phyloP scores from a whole-genome alignment of 2,797 vertebrate genomes.

The Loris lydekkerianus region DNA sequence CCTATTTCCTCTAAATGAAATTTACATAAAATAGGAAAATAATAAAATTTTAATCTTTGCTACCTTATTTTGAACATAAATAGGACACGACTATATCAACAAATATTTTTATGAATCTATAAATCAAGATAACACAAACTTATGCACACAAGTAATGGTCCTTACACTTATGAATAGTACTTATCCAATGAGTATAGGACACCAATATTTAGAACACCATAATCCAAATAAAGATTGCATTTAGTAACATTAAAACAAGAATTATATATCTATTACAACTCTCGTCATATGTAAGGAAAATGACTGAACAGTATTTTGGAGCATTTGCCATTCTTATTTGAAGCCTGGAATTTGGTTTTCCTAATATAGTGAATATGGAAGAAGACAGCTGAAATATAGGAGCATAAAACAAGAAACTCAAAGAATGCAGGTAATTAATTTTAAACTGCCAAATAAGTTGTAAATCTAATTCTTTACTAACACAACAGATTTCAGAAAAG shows the following conservation, averaged over 20 bases:
- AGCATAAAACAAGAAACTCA: not conserved
- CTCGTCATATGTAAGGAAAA: not conserved
- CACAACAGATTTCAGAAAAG: not conserved
- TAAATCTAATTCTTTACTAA: conserved; percentile 20
- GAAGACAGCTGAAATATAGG: not conserved
- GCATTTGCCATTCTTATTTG: not conserved
- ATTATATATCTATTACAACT: not conserved
- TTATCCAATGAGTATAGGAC: not conserved
- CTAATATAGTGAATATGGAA: conserved; percentile 1
- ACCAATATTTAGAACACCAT: not conserved
- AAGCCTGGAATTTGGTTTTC: conserved; percentile 46
- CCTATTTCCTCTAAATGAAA: conserved; percentile 12
- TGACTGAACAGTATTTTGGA: not conserved
- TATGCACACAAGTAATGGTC: not conserved
- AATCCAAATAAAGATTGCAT: conserved; percentile 11
- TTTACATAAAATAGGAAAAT: not conserved
- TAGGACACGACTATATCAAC: not conserved
- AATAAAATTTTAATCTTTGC: conserved; percentile 28
- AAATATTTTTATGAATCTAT: conserved; percentile 37
- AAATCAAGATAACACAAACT: conserved; percentile 34
- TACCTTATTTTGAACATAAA: conserved; percentile 44
- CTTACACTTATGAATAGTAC: conserved; percentile 27
- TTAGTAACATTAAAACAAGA: conserved; percentile 35
- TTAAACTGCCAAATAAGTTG: conserved; percentile 40
- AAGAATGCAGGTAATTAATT: not conserved